Base-by-base conservation (phyloP, 1,140 invertebrate genomes). In the Caenorhabditis tropicalis region DNA sequence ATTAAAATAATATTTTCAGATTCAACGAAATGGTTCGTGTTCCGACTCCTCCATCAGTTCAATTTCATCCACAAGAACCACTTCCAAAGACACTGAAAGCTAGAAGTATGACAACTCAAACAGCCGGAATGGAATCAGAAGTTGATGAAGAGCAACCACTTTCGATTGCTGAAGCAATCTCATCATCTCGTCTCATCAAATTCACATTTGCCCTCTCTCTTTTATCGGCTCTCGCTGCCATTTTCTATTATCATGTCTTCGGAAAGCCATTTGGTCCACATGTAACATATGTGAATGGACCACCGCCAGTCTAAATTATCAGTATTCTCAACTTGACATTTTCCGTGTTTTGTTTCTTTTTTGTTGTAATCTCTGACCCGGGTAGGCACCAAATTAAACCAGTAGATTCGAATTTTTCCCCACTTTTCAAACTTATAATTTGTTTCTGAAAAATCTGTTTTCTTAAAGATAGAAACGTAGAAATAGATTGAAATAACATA, bases 231-330 rank as follows among this genome's bases (percentile, higher is more conserved):
- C 36, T 85, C 16, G 85, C 83, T 15, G 79, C 86, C 33, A 56
- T 87, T 10, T 65, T 86, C 43, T 84, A 29, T 27, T 83, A 81
- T 31, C 51, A 53, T 43, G 53, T 84, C 74, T 74, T 74, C 49
- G 83, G 79, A 58, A 87, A 56, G 33, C 39, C 86, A 39, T 87
- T 86, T 65, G 86, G 86, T 29, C 86, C 86, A 0, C 86, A 87
- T 79, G 29, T 87, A 7, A 83, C 82, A 36, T 87, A 87, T 80
- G 85, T 87, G 29, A 60, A 82, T 33, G 86, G 86, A 43, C 86
- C 86, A 88, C 86, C 86, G 7, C 86, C 86, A 24, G 74, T 83
- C 21, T 87, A 86, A 86, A 21, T n/a, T 16, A 49, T 48, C 82
- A 65, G 58, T 65, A 65, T 74, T 74, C 9, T 43, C 3, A 36